Evolutionary conservation across 2,113 vertebrate genomes (phyloP).

Genomic region (Clarias magur): DNA sequence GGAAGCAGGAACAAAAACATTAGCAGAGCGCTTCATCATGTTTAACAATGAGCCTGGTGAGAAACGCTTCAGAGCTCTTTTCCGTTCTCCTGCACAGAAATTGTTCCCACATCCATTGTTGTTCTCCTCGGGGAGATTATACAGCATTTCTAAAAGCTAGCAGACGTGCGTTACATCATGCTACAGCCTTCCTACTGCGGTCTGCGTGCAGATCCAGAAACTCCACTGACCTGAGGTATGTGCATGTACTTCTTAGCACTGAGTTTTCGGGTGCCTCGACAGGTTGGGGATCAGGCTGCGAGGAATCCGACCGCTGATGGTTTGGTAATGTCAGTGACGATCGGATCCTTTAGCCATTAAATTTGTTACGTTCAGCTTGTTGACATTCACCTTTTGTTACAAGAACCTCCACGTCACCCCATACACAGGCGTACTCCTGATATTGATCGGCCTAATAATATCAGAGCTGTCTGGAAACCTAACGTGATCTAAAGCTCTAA

Average conservation of each 20-base stretch:
- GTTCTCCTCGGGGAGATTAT: conserved; percentile 7
- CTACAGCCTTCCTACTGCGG: neutral
- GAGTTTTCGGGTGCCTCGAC: neutral
- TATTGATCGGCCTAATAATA: conserved; percentile 1
- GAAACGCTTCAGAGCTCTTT: neutral
- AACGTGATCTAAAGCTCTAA: neutral
- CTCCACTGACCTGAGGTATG: neutral
- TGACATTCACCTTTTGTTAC: neutral
- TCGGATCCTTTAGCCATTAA: neutral
- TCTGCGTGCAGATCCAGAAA: neutral
- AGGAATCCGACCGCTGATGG: neutral
- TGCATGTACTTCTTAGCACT: no score
- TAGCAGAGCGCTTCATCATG: neutral
- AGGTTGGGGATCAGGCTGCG: neutral
- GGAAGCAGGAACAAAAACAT: neutral
- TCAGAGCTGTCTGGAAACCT: neutral
- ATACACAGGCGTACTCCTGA: no score
- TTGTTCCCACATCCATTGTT: neutral
- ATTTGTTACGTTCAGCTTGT: no score
- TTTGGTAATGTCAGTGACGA: neutral
- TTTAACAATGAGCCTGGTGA: neutral
- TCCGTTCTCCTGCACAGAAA: neutral
- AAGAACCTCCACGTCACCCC: neutral
- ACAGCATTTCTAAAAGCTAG: neutral
- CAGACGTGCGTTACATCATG: neutral